A percentile compares a stretch with the other conserved stretches of the same genome.
Conservation (phyloP, 2,797 vertebrate species). For the Sebastes itinus region DNA sequence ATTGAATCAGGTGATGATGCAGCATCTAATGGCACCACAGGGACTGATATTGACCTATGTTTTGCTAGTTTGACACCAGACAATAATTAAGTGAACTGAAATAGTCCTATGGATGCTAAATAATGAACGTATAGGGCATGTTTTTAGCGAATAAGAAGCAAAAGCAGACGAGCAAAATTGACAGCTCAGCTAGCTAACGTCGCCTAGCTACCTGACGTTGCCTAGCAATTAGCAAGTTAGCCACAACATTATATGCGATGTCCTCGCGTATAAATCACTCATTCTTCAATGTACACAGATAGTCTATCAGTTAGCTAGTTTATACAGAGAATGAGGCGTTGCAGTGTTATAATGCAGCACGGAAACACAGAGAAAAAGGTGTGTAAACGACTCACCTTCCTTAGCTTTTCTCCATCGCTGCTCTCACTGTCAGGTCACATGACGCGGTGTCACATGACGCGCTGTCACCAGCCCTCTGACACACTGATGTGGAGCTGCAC, state of each 20-base stretch:
- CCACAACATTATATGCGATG: conserved; percentile 24
- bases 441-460: conserved; percentile 69
- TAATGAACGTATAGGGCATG: not conserved
- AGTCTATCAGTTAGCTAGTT: accelerated
- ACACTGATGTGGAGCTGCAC: not conserved
- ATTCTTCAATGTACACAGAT: not conserved
- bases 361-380: not conserved
- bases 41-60: not conserved
- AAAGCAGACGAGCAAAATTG: not conserved
- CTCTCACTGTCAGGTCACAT: conserved; percentile 61
- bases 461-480: conserved; percentile 1
- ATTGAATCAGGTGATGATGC: conserved; percentile 25
- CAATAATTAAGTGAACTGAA: not conserved
- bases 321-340: accelerated
- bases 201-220: conserved; percentile 36
- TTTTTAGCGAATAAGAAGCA: not conserved
- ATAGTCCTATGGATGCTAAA: too few species aligned
- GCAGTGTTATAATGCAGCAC: accelerated
- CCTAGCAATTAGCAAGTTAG: conserved; percentile 56
- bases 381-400: conserved; percentile 69
- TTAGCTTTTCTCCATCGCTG: conserved; percentile 80
- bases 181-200: conserved; percentile 35
- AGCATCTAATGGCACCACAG: not conserved
- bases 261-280: not conserved
- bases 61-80: not conserved